phyloP scores from a whole-genome alignment of 2,888 invertebrate species.

The Oeneis ivallda region DNA sequence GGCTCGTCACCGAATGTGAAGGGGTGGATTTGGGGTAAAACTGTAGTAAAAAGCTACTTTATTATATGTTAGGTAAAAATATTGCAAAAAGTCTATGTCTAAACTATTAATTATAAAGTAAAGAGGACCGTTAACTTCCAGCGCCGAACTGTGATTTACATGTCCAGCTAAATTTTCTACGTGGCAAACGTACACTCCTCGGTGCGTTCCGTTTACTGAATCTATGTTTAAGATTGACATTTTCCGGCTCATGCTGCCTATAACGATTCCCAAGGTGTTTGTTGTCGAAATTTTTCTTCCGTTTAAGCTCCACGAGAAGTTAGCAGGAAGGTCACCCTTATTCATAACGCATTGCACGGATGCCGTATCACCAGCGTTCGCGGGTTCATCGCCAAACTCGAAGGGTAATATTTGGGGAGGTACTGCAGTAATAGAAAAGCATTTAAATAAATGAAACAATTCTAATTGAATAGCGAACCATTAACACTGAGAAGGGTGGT shows the following conservation, averaged over 20 bases:
- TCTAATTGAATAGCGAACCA: slow-evolving; percentile 67
- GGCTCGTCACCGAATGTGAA: slow-evolving; percentile 89
- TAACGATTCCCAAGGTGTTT: slow-evolving; percentile 81
- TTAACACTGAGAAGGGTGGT: slow-evolving; percentile 83
- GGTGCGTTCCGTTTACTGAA: slow-evolving; percentile 85
- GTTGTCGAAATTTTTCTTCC: slow-evolving; percentile 77
- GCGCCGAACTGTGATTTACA: slow-evolving; percentile 84
- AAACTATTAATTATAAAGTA: slow-evolving; percentile 13
- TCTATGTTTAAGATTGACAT: slow-evolving; percentile 86
- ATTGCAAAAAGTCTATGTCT: slow-evolving; percentile 33
- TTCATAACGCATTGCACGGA: slow-evolving; percentile 87
- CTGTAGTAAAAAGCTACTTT: slow-evolving; percentile 61
- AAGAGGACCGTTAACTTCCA: slow-evolving; percentile 87
- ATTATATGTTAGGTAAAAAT: slow-evolving; percentile 42
- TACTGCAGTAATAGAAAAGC: slow-evolving; percentile 74
- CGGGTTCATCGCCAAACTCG: slow-evolving; percentile 85
- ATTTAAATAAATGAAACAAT: slow-evolving; percentile 43
- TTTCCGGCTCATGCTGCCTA: slow-evolving; percentile 84
- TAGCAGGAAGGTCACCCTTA: slow-evolving; percentile 90
- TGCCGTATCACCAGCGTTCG: slow-evolving; percentile 88
- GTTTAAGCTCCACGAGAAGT: slow-evolving; percentile 86
- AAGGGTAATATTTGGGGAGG: slow-evolving; percentile 86
- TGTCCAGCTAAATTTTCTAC: slow-evolving; percentile 86
- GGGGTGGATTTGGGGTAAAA: slow-evolving; percentile 89
- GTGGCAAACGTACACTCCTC: slow-evolving; percentile 88